Evolutionary conservation across 2,113 vertebrate species (phyloP).

Genomic region (Antechinus stuartii): DNA sequence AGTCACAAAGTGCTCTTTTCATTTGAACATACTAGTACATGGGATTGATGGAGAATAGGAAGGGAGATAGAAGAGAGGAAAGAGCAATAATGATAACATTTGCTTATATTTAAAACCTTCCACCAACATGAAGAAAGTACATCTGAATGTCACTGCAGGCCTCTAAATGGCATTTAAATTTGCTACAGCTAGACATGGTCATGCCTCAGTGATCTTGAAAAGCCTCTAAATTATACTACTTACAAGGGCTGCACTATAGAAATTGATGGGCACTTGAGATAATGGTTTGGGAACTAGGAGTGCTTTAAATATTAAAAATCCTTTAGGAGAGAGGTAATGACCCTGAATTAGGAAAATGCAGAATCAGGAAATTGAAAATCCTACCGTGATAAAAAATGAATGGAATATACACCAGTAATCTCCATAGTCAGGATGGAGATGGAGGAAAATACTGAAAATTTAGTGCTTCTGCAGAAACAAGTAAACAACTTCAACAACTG

Average conservation of each 20-base stretch:
- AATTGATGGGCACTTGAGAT: conserved; percentile 59
- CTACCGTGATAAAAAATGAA: conserved; percentile 48
- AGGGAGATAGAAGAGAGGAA: not conserved
- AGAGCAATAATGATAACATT: not conserved
- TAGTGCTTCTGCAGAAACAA: not conserved
- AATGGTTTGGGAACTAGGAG: conserved; percentile 43
- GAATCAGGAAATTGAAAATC: conserved; percentile 47
- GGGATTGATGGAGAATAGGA: not conserved
- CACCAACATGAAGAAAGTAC: conserved; percentile 3
- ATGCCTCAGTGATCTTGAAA: conserved; percentile 53
- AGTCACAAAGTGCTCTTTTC: not conserved
- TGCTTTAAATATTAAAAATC: conserved; percentile 60
- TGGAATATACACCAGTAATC: not conserved
- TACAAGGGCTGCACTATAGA: conserved; percentile 10
- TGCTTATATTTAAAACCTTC: not conserved
- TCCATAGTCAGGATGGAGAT: not conserved
- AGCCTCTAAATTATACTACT: conserved; percentile 60
- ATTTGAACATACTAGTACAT: not conserved
- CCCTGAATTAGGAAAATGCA: conserved; percentile 58
- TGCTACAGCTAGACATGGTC: conserved; percentile 40
- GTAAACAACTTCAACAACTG: conserved; percentile 9
- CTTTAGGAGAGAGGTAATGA: conserved; percentile 61
- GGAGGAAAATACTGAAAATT: not conserved
- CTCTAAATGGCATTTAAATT: conserved; percentile 62
- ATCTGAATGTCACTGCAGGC: conserved; percentile 56